These are phyloP conservation scores for Tachuris rubrigastra DNA, from an alignment of 2,113 vertebrate species.

Conservation along the genomic window DNA sequence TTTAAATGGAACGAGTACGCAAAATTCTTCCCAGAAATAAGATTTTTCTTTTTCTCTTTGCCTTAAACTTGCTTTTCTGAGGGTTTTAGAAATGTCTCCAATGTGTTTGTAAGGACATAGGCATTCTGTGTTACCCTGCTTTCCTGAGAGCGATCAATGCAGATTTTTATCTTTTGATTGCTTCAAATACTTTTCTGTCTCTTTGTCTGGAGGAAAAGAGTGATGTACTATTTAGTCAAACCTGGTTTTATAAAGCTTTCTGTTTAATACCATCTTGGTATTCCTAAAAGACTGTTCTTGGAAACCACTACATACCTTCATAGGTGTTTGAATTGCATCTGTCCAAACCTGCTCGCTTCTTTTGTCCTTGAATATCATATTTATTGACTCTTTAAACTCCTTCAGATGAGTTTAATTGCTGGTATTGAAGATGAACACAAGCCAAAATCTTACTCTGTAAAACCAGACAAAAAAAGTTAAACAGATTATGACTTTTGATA, in stretches of 20 bases:
- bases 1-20: neutral
- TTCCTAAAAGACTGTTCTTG: neutral
- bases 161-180: slow-evolving; percentile 60
- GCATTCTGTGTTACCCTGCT: neutral
- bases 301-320: neutral
- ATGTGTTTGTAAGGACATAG: neutral
- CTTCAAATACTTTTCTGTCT: neutral
- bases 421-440: neutral
- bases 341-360: neutral
- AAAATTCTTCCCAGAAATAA: neutral
- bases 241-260: neutral
- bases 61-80: neutral
- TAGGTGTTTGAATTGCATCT: neutral
- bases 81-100: neutral
- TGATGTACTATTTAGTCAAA: neutral
- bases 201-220: neutral
- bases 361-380: neutral
- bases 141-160: slow-evolving; percentile 8
- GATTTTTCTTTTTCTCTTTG: neutral
- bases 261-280: neutral
- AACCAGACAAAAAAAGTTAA: neutral
- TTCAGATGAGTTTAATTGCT: neutral
- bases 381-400: neutral
- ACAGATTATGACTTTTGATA: neutral
- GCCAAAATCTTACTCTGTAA: neutral